These are phyloP conservation scores for Muntiacus muntjak DNA, from an alignment of 2,113 vertebrate species.

Conservation along the genomic window DNA sequence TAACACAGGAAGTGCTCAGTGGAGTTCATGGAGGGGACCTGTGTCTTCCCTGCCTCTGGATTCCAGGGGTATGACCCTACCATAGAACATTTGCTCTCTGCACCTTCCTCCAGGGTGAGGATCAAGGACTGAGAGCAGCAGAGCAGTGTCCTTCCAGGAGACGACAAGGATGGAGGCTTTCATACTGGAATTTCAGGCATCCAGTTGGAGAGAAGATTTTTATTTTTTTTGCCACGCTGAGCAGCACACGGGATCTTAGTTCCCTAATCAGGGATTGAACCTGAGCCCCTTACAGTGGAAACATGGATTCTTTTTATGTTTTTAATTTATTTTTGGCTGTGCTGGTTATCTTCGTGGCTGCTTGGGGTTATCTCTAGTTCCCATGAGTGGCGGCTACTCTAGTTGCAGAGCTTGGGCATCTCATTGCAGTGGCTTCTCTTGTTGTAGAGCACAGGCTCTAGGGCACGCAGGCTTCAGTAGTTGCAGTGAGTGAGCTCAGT, in stretches of 20 bases:
- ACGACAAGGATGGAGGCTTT: not conserved
- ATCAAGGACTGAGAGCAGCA: not conserved
- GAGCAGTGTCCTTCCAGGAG: not conserved
- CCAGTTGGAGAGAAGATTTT: not conserved
- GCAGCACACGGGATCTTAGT: not conserved
- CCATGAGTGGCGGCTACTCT: rapidly evolving
- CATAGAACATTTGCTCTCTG: not conserved
- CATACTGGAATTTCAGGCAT: not conserved
- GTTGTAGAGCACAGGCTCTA: not conserved
- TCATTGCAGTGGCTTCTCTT: not conserved
- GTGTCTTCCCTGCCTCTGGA: not conserved
- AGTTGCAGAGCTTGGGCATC: not conserved
- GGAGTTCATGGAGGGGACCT: not conserved
- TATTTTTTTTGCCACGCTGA: not conserved
- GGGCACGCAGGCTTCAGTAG: not conserved
- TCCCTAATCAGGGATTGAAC: not conserved
- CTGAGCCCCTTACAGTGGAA: not conserved
- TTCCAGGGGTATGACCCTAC: not conserved
- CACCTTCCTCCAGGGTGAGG: not conserved
- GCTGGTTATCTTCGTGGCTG: not conserved
- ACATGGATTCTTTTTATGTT: not conserved
- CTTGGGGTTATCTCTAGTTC: not conserved
- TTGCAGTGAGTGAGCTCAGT: not conserved
- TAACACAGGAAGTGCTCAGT: not conserved
- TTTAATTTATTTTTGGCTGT: not conserved